Conservation (phyloP, 2,113 vertebrate genomes). For the Oenanthe melanoleuca region DNA sequence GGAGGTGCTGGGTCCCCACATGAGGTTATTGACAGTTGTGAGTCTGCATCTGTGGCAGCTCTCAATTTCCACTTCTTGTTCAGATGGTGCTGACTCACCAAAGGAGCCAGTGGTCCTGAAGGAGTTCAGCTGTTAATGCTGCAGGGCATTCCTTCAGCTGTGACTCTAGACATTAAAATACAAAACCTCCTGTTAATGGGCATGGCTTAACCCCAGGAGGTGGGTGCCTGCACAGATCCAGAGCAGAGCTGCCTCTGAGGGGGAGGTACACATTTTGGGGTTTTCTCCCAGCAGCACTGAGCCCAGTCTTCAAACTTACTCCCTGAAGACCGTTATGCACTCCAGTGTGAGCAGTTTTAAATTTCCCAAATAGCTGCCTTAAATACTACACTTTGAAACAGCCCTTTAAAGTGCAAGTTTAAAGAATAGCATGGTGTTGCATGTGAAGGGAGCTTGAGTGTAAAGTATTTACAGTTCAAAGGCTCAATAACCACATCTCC, state of each 20-base stretch:
- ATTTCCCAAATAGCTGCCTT: constrained; percentile 6
- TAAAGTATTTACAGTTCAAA: constrained; percentile 27
- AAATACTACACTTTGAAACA: neutral
- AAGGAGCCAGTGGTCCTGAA: neutral
- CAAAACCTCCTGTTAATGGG: neutral
- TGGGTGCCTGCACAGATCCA: neutral
- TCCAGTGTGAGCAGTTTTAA: neutral
- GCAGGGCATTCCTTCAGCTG: neutral
- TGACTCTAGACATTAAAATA: neutral
- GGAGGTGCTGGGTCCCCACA: neutral
- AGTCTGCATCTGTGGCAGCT: neutral
- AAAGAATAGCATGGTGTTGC: neutral
- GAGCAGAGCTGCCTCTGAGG: neutral
- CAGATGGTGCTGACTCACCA: neutral
- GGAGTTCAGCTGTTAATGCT: neutral
- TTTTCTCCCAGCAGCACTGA: neutral
- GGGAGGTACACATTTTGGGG: neutral
- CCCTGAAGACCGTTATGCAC: neutral
- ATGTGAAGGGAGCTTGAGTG: neutral
- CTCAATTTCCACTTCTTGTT: neutral
- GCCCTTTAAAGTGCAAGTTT: neutral
- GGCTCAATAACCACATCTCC: constrained; percentile 18
- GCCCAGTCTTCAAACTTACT: neutral
- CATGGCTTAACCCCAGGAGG: neutral
- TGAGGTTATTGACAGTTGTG: neutral